Base-by-base conservation (phyloP, 2,888 invertebrate species). In the Phaedon cochleariae region DNA sequence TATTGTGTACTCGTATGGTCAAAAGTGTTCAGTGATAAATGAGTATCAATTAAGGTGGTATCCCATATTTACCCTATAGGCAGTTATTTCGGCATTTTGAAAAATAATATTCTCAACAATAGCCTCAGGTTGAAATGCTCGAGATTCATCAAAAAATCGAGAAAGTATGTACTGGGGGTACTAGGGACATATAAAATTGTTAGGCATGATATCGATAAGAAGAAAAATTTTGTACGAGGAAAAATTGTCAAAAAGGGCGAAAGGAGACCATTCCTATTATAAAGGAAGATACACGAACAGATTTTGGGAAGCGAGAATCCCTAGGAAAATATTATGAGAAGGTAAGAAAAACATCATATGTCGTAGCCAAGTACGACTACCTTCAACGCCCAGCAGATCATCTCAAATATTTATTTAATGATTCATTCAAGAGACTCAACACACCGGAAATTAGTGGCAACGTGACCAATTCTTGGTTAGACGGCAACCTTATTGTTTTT, bases 61-160 rank as follows among this genome's bases (percentile, higher is more conserved):
- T 51, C 51, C 51, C 51, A 51, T 21, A 51, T 51, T 51, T 51
- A 51, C 51, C 52, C 22, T 29, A 52, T 52, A 15, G 60, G 51
- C 12, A 52, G 26, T 21, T 60, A 59, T 59, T 59, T 59, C 15
- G 59, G 48, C 31, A 59, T 10, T 0, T 41, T 59, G 7, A 59
- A 59, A 34, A 29, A 34, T 37, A 52, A 45, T 22, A n/a, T 60
- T 12, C 49, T 60, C 12, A 34, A 53, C 15, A 60, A 60, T 29
- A 15, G 18, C 10, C 26, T 34, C 17, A 37, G 52, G 2, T 26
- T 52, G 21, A 53, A 60, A 41, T 60, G 52, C 22, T 48, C 48
- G 12, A 51, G 60, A 15, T 49, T 60, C 37, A 51, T 60, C 20
- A 45, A 37, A 41, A 52, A 51, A 37, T 15, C 34, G 34, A 22